Base-by-base conservation (phyloP, 2,888 invertebrate species). In the Drosophila rubida region DNA sequence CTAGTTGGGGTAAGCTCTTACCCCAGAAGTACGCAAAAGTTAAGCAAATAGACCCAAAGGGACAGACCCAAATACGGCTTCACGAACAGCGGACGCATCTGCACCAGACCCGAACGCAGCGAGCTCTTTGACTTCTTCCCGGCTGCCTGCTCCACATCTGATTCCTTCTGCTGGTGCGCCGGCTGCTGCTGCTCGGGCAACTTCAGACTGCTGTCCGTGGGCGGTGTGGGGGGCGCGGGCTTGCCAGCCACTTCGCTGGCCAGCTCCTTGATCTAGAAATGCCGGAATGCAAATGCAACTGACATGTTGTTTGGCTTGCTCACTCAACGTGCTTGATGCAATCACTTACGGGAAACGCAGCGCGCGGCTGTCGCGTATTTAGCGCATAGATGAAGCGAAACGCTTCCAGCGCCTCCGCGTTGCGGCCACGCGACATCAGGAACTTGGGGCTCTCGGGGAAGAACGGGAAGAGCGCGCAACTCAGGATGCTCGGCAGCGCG, bases 11-110 rank as follows among this genome's bases (percentile, higher is more conserved):
- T 22, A 14, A n/a, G 22, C 14, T 41, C 23, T 92, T 92, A 95
- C 95, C 95, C 94, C 88, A 94, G 92, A 89, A 95, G 94, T 49
- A 94, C 93, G 35, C 94, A 93, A 89, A 94, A 94, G 84, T 95
- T 94, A 58, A 95, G 93, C 3, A 93, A 83, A 69, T 95, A 94
- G 41, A 95, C 93, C 14, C 95, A 92, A 2, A 94, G 59, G 4
- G 96, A 93, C 88, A 94, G 93, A 0, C 91, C 90, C 13, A 94
- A 73, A 85, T 95, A 93, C 0, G 95, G 95, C 0, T 93, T 92
- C n/a, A 89, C 91, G 90, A 95, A 95, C 63, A 96, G 92, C 0
- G 95, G 95, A n/a, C 93, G 93, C 60, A 95, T 91, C 90, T 96
- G 95, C 0, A 92, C 89, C 44, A 93, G 92, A 0, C 95, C 95